phyloP scores from a whole-genome alignment of 2,888 invertebrate species.

The Andrena dorsata region DNA sequence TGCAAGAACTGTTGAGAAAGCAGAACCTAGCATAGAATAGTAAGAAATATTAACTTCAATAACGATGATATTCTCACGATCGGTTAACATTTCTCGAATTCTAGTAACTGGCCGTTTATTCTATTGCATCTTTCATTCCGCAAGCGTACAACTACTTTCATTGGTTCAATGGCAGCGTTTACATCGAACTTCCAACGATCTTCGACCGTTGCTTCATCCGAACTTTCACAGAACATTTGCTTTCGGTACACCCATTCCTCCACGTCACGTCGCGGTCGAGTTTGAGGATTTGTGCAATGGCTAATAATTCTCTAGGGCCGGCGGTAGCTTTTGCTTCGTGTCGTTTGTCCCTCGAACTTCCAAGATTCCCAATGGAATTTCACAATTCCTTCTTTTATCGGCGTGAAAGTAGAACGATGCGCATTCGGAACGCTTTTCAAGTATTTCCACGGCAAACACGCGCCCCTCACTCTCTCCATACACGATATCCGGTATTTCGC shows the following conservation, averaged over 20 bases:
- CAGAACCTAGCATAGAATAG: too few relatives aligned
- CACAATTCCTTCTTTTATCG: conserved; percentile 2
- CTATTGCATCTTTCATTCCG: neutral
- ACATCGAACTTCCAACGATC: conserved; percentile 4
- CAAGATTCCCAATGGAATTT: neutral
- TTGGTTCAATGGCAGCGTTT: conserved; percentile 2
- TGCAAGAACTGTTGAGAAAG: neutral
- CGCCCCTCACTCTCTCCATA: neutral
- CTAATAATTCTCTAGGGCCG: conserved; percentile 43
- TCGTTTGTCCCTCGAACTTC: neutral
- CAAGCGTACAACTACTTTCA: neutral
- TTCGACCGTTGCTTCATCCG: neutral
- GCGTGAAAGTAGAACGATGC: neutral
- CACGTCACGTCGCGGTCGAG: conserved; percentile 25
- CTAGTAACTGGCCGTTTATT: too few relatives aligned
- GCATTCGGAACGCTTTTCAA: neutral
- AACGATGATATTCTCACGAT: too few relatives aligned
- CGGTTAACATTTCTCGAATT: neutral
- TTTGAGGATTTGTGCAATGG: conserved; percentile 31
- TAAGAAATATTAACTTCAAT: too few relatives aligned
- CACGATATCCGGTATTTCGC: neutral
- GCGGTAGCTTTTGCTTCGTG: neutral
- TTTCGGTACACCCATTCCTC: conserved; percentile 24
- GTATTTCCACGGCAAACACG: neutral
- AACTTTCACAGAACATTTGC: conserved; percentile 30